Evolutionary conservation across 1,140 invertebrate genomes (phyloP).

Genomic region (Drosophila kanapiae): DNA sequence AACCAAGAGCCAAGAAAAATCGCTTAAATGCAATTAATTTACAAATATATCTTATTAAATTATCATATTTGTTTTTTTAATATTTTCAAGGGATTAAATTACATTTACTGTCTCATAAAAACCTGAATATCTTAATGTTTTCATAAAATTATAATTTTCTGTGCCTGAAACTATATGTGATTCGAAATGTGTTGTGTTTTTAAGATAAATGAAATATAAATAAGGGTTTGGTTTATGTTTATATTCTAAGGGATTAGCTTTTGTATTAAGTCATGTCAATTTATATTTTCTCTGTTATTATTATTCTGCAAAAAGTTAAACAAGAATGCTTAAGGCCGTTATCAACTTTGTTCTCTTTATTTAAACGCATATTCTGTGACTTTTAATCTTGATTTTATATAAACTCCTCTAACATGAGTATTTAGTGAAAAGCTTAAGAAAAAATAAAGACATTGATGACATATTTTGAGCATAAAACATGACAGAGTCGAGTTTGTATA

Average conservation of each 20-base stretch:
- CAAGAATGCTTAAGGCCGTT: background rate
- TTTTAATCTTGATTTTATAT: background rate
- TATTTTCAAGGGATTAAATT: background rate
- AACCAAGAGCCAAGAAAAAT: constrained; percentile 1
- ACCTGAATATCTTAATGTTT: background rate
- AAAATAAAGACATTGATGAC: background rate
- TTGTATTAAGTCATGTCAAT: background rate
- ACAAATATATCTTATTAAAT: constrained; percentile 1
- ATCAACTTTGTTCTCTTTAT: background rate
- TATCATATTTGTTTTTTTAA: background rate
- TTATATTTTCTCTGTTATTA: background rate
- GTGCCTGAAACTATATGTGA: background rate
- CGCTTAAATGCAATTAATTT: constrained; percentile 21
- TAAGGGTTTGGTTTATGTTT: background rate
- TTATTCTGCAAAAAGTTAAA: background rate
- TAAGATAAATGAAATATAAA: background rate
- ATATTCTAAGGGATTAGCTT: background rate
- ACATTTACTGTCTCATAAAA: background rate
- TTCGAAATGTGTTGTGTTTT: background rate
- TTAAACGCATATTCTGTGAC: background rate
- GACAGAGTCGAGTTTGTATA: background rate
- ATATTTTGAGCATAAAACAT: background rate
- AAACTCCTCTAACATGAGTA: background rate
- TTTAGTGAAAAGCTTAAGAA: background rate
- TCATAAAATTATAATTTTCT: background rate